These are phyloP conservation scores for Melanogrammus aeglefinus DNA, from an alignment of 2,797 vertebrate genomes.

Conservation along the genomic window DNA sequence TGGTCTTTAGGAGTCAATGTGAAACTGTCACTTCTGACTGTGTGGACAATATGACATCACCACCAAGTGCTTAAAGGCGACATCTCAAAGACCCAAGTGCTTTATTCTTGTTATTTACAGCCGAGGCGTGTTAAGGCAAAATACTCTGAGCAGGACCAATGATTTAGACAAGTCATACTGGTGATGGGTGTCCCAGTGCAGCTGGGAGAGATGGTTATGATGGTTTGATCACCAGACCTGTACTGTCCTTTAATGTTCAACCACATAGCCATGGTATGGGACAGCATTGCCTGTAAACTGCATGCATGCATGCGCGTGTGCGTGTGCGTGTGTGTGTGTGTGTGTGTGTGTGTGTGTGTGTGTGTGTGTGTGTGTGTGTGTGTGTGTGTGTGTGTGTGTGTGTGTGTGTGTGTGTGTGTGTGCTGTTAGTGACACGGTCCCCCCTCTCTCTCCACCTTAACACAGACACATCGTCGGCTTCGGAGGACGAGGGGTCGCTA, in stretches of 20 bases:
- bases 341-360: not conserved
- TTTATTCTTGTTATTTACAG: not conserved
- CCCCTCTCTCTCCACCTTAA: conserved; percentile 66
- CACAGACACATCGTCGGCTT: conserved; percentile 96
- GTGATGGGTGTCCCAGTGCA: not conserved
- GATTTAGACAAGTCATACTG: not conserved
- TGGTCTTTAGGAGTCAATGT: too few relatives aligned
- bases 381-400: not conserved
- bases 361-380: not conserved
- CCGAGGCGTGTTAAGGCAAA: not conserved
- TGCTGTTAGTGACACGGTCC: conserved; percentile 14
- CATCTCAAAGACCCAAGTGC: not conserved
- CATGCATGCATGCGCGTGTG: not conserved
- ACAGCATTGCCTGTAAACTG: not conserved
- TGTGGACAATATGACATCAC: too few relatives aligned
- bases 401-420: not conserved
- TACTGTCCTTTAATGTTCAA: not conserved
- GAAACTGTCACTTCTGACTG: too few relatives aligned
- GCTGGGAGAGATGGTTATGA: not conserved
- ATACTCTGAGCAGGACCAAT: not conserved
- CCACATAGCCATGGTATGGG: not conserved
- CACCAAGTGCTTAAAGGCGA: not conserved
- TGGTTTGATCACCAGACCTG: not conserved
- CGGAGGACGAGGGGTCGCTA: conserved; percentile 95
- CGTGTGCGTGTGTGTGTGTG: not conserved